Evolutionary conservation across 1,140 invertebrate species (phyloP), one percentile per base, ranked within the genome.

Genomic region (Bombus pyrosoma): DNA sequence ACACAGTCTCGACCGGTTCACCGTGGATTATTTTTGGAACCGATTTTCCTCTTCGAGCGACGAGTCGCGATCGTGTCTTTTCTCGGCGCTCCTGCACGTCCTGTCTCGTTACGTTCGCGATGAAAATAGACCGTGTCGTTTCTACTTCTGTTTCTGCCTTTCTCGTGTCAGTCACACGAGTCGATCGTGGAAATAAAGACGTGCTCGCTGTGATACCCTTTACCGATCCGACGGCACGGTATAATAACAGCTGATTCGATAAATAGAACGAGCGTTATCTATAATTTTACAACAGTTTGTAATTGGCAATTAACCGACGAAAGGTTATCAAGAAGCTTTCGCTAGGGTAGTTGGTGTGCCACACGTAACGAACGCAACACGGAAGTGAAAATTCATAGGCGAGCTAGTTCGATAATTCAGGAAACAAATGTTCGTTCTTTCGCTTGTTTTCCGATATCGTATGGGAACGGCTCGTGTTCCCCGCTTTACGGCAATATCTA

Each of bases 391-490:
- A 79, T 79, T 79, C 41, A 34, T 79, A 68, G 41, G 32, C 15
- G 77, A 47, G 68, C n/a, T 41, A 47, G 77, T 13, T 59, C 32
- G 47, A 57, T 81, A 59, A 72, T 59, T 72, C 43, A 59, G 18
- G 4, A 12, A 37, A 72, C 37, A 32, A 72, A 81, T 25, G 78
- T 28, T 47, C 43, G 32, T 69, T 69, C 66, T 53, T 59, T 59
- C 79, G 53, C 53, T 72, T 15, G 68, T 81, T 72, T 81, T 59
- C 79, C 53, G 43, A 69, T 72, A 81, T 80, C 78, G 41, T 28
- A 34, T 43, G 25, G 43, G 13, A 28, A 10, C 9, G 66, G 15
- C 18, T 8, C 15, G 25, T 32, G 39, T 66, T 66, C 72, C 2
- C 57, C 41, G 53, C 22, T 74, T 66, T n/a, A 25, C 37, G 9